Conservation (phyloP, 1,140 invertebrate species). For the Phocides pigmalion region DNA sequence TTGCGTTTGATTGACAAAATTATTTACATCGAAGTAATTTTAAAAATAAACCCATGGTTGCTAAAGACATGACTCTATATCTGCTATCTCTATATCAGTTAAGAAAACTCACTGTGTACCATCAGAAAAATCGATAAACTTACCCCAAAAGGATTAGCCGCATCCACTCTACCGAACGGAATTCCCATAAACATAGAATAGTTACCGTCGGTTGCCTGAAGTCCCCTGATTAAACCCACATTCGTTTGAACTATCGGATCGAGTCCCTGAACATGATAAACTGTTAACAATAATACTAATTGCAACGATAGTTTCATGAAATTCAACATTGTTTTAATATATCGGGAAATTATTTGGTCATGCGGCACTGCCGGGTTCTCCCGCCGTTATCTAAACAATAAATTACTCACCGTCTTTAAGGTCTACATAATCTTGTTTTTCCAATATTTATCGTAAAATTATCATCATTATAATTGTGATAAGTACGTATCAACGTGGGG, state of each 20-base stretch:
- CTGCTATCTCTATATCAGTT: too few species aligned
- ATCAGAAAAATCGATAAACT: conserved; percentile 12
- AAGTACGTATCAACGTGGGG: too few species aligned
- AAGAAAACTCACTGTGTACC: too few species aligned
- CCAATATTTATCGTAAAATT: background rate
- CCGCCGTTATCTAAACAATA: background rate
- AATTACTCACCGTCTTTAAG: background rate
- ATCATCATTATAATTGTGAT: background rate
- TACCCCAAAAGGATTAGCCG: conserved; percentile 48
- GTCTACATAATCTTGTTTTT: background rate
- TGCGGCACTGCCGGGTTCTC: background rate
- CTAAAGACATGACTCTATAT: too few species aligned
- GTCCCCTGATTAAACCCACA: conserved; percentile 41
- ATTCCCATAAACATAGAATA: conserved; percentile 51
- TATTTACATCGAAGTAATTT: too few species aligned
- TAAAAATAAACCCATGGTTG: too few species aligned
- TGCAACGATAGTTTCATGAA: background rate
- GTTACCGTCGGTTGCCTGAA: conserved; percentile 37
- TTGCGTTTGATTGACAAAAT: too few species aligned
- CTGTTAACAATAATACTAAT: background rate
- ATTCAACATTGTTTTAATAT: background rate
- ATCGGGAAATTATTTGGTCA: conserved; percentile 6
- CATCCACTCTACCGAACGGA: conserved; percentile 41
- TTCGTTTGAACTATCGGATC: conserved; percentile 44
- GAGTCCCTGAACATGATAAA: conserved; percentile 2